Percentiles rank a stretch among this genome's conserved stretches.
phyloP scores from a whole-genome alignment of 2,797 vertebrate genomes.

The Scarus forsteni region DNA sequence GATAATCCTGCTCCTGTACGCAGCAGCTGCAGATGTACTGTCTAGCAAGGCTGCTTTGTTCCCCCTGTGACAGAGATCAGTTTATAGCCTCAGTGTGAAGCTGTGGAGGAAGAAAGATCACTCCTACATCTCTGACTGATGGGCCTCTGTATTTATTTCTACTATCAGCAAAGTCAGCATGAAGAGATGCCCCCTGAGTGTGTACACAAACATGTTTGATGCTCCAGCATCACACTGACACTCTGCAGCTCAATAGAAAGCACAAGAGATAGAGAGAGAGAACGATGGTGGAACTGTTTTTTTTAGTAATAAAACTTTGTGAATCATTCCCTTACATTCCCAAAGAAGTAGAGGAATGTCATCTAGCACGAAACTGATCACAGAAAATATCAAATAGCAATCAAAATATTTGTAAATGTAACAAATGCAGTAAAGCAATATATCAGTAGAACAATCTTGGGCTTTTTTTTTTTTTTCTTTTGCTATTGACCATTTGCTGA shows the following conservation, averaged over 20 bases:
- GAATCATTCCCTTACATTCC: neutral
- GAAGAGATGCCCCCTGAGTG: constrained; percentile 63
- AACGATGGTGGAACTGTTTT: neutral
- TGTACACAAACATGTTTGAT: constrained; percentile 59
- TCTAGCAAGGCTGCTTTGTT: constrained; percentile 62
- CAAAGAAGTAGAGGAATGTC: too few relatives aligned
- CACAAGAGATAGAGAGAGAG: neutral
- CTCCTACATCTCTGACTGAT: constrained; percentile 70
- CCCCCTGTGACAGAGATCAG: constrained; percentile 59
- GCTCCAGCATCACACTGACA: constrained; percentile 45
- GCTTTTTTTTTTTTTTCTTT: too few relatives aligned
- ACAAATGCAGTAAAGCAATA: too few relatives aligned
- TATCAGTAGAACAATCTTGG: too few relatives aligned
- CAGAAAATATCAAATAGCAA: too few relatives aligned
- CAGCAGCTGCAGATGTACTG: constrained; percentile 59
- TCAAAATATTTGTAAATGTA: too few relatives aligned
- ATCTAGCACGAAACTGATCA: too few relatives aligned
- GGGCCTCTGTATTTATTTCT: constrained; percentile 68
- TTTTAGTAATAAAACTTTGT: neutral
- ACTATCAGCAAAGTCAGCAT: constrained; percentile 72
- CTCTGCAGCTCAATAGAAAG: constrained; percentile 32
- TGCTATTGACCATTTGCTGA: too few relatives aligned
- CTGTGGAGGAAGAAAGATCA: constrained; percentile 65
- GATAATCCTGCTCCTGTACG: constrained; percentile 51
- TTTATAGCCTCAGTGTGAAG: constrained; percentile 69